Evolutionary conservation across 2,797 vertebrate genomes (phyloP), one percentile per base, ranked within the genome.

Genomic region (Rhabdophis nuchalis): DNA sequence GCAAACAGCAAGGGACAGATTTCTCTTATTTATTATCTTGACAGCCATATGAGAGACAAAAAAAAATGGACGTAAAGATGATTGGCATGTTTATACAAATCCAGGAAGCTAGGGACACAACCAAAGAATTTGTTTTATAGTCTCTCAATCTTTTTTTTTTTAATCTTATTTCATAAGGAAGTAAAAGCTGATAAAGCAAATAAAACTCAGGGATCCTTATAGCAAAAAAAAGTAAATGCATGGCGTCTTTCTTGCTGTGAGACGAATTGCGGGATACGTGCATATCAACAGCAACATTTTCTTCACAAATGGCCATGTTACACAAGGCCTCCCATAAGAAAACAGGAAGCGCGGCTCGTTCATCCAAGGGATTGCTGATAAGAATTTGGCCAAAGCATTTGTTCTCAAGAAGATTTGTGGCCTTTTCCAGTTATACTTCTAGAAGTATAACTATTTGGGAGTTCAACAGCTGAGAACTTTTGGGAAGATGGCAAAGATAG

Each of bases 41-140:
- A 53, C 61, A 64, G 89, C 82, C 46, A 85, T 92, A 41, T 91
- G 89, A 93, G 96, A 95, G 89, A 36, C 12, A 88, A 82, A 93
- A 94, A 89, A 4, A 92, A 57, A 89, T 93, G 13, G 7, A 91
- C 90, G 89, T 93, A 90, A 91, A 92, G 41, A 5, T 93, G 94
- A 95, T 58, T 96, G 95, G 10, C 93, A 85, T 95, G 90, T 96
- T 97, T 96, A 95, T 94, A 94, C 60, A 94, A 93, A 92, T 1
- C 32, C 53, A 93, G 86, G 57, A 96, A 96, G 54, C 89, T 68
- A 87, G 46, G 57, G 91, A 95, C 54, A 91, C 8, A 97, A 95
- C 1, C 14, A 93, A 93, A 94, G n/a, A 96, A 93, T 14, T 23
- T 5, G 91, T 92, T 94, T 94, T 93, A 93, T 3, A 13, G 20